Percentiles rank a stretch among this genome's conserved stretches.
Evolutionary conservation across 1,140 invertebrate species (phyloP).

Genomic region (Holotrichia oblita): DNA sequence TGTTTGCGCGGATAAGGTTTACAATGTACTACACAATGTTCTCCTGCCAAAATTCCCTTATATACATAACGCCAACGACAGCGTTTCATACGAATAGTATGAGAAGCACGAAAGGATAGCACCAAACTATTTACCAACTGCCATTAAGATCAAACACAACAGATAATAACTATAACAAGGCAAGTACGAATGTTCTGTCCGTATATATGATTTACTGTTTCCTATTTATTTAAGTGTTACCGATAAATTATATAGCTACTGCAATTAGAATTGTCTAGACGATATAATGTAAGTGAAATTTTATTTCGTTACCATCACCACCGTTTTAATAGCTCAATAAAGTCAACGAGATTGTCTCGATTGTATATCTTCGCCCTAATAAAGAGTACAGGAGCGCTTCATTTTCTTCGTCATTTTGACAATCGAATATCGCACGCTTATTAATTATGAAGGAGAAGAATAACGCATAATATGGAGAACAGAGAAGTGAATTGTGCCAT

Average conservation of each 20-base stretch:
- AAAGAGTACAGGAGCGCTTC: background rate
- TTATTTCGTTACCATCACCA: slow-evolving; percentile 6
- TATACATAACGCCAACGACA: background rate
- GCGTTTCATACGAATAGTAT: background rate
- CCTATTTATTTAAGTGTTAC: slow-evolving; percentile 39
- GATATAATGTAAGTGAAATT: slow-evolving; percentile 20
- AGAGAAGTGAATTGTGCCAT: too few relatives aligned
- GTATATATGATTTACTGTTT: slow-evolving; percentile 49
- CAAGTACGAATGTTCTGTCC: slow-evolving; percentile 51
- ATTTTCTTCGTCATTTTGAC: too few relatives aligned
- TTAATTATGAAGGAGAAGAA: too few relatives aligned
- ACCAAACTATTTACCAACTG: slow-evolving; percentile 57
- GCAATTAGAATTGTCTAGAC: slow-evolving; percentile 30
- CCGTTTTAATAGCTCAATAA: slow-evolving; percentile 13
- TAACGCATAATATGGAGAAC: too few relatives aligned
- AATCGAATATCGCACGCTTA: too few relatives aligned
- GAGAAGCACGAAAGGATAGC: slow-evolving; percentile 22
- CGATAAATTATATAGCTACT: slow-evolving; percentile 31
- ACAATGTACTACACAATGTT: slow-evolving; percentile 29
- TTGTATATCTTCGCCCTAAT: background rate
- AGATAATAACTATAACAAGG: slow-evolving; percentile 55
- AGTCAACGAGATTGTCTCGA: background rate
- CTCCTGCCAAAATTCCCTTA: slow-evolving; percentile 7
- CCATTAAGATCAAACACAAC: slow-evolving; percentile 58
- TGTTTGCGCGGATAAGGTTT: slow-evolving; percentile 30